Evolutionary conservation across 2,797 vertebrate genomes (phyloP), one percentile per base, ranked within the genome.

Genomic region (Xyrichtys novacula): DNA sequence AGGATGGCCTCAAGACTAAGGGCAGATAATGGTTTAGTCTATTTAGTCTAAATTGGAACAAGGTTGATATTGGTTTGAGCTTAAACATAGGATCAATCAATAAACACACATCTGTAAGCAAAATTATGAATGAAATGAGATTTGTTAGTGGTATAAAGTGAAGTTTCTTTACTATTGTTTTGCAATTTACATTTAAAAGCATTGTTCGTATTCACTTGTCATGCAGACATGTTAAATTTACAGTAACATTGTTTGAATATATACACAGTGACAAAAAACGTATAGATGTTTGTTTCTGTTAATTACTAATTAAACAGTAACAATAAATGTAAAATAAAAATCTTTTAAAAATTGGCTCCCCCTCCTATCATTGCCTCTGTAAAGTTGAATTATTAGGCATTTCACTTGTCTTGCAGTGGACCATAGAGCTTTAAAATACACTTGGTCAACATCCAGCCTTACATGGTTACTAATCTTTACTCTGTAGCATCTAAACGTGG

Each of bases 401-500:
- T 39, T 26, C 19, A 36, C 29, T 48, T 22, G 38, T 17, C 6
- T n/a, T 28, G 26, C 23, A 25, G 32, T 1, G 20, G 9, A 22
- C 57, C 32, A 29, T 19, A 23, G 4, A 52, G 22, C 5, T 19
- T 31, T 32, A 48, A 42, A 39, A 48, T 46, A 63, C 7, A 55
- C 42, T 73, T 61, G 53, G 65, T 76, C 56, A 53, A 54, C 48
- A 47, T 28, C 38, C 63, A 74, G 60, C 48, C 73, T 39, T 71
- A 49, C 40, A 12, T 53, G 64, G 49, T 53, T 62, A 65, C 47
- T 55, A 79, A 22, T 54, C 48, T 19, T n/a, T 61, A 68, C 81
- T 80, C 58, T 54, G 65, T 57, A 63, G 76, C 64, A 55, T 78
- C 72, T 83, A 60, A 59, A 63, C 15, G 25, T 38, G 40, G 46